phyloP scores from a whole-genome alignment of 2,113 vertebrate species.

The Amazona guildingii region DNA sequence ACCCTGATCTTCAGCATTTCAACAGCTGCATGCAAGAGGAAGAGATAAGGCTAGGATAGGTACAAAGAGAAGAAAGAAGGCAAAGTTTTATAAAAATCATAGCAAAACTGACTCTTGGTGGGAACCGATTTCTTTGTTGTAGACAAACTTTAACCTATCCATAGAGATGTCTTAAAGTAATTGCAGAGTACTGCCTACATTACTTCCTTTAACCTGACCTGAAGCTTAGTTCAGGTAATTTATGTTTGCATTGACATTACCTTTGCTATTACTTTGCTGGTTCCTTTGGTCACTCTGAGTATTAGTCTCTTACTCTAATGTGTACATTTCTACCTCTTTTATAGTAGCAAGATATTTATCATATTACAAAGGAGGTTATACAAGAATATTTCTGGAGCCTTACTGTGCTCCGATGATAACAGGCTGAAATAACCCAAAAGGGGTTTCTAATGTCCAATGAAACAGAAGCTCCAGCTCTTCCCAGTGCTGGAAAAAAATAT shows the following conservation, averaged over 20 bases:
- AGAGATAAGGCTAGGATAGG: not conserved
- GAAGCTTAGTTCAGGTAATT: not conserved
- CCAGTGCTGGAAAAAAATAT: not conserved
- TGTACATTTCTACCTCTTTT: not conserved
- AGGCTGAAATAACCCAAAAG: not conserved
- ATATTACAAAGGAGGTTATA: not conserved
- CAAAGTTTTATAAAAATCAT: not conserved
- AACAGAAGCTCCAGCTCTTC: not conserved
- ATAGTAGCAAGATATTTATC: not conserved
- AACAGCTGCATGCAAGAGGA: not conserved
- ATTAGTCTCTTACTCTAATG: not conserved
- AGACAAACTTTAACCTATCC: not conserved
- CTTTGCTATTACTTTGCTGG: not conserved
- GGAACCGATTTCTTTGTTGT: not conserved
- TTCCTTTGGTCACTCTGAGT: not conserved
- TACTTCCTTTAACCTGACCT: not conserved
- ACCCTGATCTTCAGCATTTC: not conserved
- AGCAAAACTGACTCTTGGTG: not conserved
- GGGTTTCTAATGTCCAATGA: not conserved
- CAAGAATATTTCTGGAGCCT: not conserved
- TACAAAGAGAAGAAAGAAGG: not conserved
- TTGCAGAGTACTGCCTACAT: not conserved
- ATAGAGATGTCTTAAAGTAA: not conserved
- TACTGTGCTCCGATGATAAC: not conserved
- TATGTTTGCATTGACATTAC: not conserved